Base-by-base conservation (phyloP, 2,797 vertebrate species). In the Ataeniobius toweri region DNA sequence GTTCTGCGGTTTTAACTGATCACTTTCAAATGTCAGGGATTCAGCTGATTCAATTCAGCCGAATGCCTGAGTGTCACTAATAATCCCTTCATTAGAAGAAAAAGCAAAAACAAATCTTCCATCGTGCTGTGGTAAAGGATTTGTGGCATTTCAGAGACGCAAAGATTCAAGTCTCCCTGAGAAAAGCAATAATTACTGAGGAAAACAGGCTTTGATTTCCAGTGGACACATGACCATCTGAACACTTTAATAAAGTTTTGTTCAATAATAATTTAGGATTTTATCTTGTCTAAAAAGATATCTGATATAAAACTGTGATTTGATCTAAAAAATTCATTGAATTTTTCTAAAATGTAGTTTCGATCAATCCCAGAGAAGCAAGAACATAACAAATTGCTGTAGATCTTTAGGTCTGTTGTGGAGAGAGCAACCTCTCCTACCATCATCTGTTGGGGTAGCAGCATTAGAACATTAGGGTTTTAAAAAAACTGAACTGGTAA, bases 21-120 rank as follows among this genome's bases (percentile, higher is more conserved):
- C 28, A 74, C 83, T 77, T 86, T 31, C 69, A 86, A 85, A 86
- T 83, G 87, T 88, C 91, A 86, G 59, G 70, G 86, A 78, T 73
- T 77, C 55, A 5, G 71, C 61, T 56, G 46, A 83, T 80, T 86
- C 41, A 14, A 74, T 82, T 78, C 78, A 77, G 80, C 68, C 3
- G 79, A 70, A 48, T 63, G 28, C 48, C 82, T 39, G 2, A 0
- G 74, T 80, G 87, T 79, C 83, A 44, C 71, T 0, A 55, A 58
- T 78, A 61, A 83, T 80, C 77, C 85, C 31, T 68, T 72, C 1
- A 80, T 26, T 44, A 6, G 31, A 31, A 76, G 58, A 9, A 73
- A 55, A 67, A 79, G 63, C 12, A 26, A 75, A 70, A 76, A 86
- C 78, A 63, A 56, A 31, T 51, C 39, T 76, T 41, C 14, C 71